A percentile compares a stretch with the other conserved stretches of the same genome.
phyloP scores from a whole-genome alignment of 2,797 vertebrate genomes.

The Sebastes aleutianus region DNA sequence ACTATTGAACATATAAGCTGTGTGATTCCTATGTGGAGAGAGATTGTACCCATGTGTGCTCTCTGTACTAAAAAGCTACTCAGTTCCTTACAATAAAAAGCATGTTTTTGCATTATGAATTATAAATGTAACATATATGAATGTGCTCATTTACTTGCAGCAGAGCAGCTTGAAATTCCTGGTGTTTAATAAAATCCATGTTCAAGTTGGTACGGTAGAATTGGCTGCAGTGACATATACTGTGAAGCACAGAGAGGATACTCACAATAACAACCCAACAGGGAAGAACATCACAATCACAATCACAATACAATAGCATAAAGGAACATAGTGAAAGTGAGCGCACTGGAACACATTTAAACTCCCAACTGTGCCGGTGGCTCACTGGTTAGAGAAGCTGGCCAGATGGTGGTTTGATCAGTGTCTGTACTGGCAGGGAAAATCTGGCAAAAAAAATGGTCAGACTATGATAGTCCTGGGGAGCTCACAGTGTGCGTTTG shows the following conservation, averaged over 20 bases:
- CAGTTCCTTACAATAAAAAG: neutral
- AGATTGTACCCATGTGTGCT: neutral
- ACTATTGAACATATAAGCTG: neutral
- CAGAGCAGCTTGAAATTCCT: neutral
- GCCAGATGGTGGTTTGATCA: conserved; percentile 31
- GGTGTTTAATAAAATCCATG: neutral
- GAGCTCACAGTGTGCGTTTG: neutral
- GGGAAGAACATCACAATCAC: neutral
- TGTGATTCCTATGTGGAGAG: neutral
- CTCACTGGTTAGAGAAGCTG: conserved; percentile 11
- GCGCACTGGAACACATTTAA: conserved; percentile 1
- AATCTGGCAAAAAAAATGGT: neutral
- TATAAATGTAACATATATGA: neutral
- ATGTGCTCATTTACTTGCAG: neutral
- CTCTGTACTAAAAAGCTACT: neutral
- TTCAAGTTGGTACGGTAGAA: neutral
- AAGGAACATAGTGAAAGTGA: neutral
- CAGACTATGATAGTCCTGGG: neutral
- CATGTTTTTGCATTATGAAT: neutral
- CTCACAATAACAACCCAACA: neutral
- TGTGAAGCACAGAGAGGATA: neutral
- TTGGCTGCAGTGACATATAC: neutral
- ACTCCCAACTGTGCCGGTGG: neutral
- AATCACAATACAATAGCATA: neutral
- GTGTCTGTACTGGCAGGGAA: neutral